Evolutionary conservation across 2,797 vertebrate genomes (phyloP), one percentile per base, ranked within the genome.

Genomic region (Sebastes cheni): DNA sequence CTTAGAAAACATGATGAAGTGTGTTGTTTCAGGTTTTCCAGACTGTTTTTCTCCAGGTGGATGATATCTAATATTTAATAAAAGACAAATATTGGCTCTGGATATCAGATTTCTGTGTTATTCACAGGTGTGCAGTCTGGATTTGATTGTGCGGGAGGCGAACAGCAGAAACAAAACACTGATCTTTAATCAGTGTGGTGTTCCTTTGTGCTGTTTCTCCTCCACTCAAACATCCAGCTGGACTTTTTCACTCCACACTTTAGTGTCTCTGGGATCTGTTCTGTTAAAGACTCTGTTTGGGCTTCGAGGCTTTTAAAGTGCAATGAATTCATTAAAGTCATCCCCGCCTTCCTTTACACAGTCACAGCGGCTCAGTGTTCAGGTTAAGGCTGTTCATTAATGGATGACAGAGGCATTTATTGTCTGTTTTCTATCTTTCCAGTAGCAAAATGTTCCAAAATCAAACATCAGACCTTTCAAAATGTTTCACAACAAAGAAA

Each of bases 111-210:
- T 39, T 67, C 69, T 6, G 2, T 82, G 67, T 79, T 42, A 65
- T 36, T 16, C 30, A 29, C 86, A 87, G 75, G 84, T 87, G 79
- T 82, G 55, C 54, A 3, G 80, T 81, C 78, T 78, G 80, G 82
- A 60, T 64, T 60, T 59, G 62, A 77, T 79, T 55, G 72, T 54
- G 70, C 64, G 39, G 39, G 42, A 46, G 42, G 16, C 42, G 16
- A 46, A 46, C 42, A 46, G 42, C 42, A 46, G 69, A 82, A 67
- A 62, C 61, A 71, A 68, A 77, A 72, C 58, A 6, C 60, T 36
- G 72, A 64, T 58, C 72, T 80, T 5, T n/a, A 67, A n/a, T n/a
- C 50, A 52, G 50, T 52, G 20, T n/a, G 50, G 50, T 20, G 50
- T 52, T 52, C 20, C 32, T 75, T 12, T 65, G 29, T 56, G 74